Conservation (phyloP, 1,140 invertebrate species). For the Drosophila pruinosa region DNA sequence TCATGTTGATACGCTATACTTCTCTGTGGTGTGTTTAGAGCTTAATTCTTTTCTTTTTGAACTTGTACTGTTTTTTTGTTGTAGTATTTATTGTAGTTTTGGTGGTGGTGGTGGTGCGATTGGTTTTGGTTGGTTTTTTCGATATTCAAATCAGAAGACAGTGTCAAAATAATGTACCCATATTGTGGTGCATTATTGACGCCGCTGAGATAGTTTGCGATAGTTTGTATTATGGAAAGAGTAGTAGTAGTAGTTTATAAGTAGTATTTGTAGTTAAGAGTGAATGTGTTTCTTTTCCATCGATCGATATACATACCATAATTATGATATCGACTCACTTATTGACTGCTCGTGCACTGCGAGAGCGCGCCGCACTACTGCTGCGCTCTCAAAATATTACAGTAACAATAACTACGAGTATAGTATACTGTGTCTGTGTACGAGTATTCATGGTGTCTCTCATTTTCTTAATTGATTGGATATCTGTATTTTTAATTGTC, state of each 20-base stretch:
- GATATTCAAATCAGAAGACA: conserved; percentile 83
- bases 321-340: background rate
- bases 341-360: conserved; percentile 29
- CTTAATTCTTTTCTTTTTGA: conserved; percentile 34
- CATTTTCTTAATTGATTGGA: background rate
- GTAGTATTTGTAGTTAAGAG: conserved; percentile 47
- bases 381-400: conserved; percentile 19
- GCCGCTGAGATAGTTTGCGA: conserved; percentile 73
- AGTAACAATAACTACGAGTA: conserved; percentile 16
- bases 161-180: conserved; percentile 83
- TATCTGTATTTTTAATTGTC: background rate
- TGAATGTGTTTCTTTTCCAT: conserved; percentile 41
- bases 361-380: conserved; percentile 37
- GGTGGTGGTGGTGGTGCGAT: conserved; percentile 69
- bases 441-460: conserved; percentile 13
- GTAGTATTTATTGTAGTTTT: conserved; percentile 40
- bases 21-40: conserved; percentile 67
- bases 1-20: conserved; percentile 75
- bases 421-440: conserved; percentile 19
- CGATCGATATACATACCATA: conserved; percentile 4
- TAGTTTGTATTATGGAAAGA: conserved; percentile 79
- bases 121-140: conserved; percentile 49
- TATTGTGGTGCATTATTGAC: conserved; percentile 78
- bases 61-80: conserved; percentile 63
- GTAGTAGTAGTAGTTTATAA: conserved; percentile 58